Conservation (phyloP, 2,888 invertebrate species). For the Cacoxenus indagator region DNA sequence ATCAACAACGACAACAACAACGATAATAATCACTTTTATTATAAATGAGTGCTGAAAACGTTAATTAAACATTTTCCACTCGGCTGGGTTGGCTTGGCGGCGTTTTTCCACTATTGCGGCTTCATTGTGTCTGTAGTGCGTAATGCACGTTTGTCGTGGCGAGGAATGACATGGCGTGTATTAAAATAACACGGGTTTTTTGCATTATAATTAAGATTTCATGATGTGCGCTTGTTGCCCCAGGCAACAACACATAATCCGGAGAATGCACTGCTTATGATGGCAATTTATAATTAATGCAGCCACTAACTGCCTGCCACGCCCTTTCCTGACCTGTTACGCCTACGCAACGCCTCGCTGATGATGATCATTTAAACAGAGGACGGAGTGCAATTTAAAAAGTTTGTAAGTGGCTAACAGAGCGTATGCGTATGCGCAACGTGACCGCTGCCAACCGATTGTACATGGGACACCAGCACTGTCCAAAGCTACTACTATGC, state of each 20-base stretch:
- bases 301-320: conserved; percentile 24
- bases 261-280: conserved; percentile 21
- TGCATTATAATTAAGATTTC: conserved; percentile 63
- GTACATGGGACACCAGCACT: neutral
- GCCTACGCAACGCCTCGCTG: neutral
- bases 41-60: neutral
- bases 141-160: neutral
- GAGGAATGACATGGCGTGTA: no score
- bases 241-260: conserved; percentile 17
- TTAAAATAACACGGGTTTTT: conserved; percentile 40
- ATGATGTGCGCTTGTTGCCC: conserved; percentile 36
- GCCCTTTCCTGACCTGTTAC: neutral
- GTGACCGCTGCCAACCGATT: neutral
- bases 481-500: neutral
- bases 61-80: neutral
- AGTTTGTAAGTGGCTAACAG: neutral
- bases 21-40: neutral
- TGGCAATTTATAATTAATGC: conserved; percentile 53
- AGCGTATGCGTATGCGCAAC: neutral
- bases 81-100: neutral
- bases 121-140: neutral
- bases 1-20: no score
- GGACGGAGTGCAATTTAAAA: neutral
- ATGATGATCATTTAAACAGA: conserved; percentile 51
- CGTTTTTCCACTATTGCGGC: neutral